A percentile compares a stretch with the other conserved stretches of the same genome.
Evolutionary conservation across 2,797 vertebrate species (phyloP).

Genomic region (Labroides dimidiatus): DNA sequence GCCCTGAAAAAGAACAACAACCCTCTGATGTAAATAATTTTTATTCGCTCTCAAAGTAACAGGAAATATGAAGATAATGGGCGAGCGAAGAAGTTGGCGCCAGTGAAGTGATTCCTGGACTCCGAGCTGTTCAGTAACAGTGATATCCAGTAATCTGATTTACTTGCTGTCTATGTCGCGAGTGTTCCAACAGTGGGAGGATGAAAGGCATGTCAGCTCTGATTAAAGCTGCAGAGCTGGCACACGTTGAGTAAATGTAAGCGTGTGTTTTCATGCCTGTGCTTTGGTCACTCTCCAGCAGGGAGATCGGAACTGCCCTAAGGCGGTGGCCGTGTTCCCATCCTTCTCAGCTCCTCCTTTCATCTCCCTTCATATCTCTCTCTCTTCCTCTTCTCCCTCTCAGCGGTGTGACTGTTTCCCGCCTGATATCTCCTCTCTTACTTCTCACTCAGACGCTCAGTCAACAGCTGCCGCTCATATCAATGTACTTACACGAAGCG

Average conservation of each 20-base stretch:
- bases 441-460: slow-evolving; percentile 34
- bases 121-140: slow-evolving; percentile 51
- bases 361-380: slow-evolving; percentile 60
- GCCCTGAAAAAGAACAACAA: too few species aligned
- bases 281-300: slow-evolving; percentile 76
- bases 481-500: slow-evolving; percentile 24
- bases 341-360: slow-evolving; percentile 60
- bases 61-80: slow-evolving; percentile 36
- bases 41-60: too few species aligned
- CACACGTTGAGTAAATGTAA: slow-evolving; percentile 48
- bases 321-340: slow-evolving; percentile 65
- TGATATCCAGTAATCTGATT: slow-evolving; percentile 70
- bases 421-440: slow-evolving; percentile 46
- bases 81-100: slow-evolving; percentile 19
- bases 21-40: too few species aligned
- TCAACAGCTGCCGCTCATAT: slow-evolving; percentile 44
- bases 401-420: slow-evolving; percentile 40
- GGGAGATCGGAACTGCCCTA: slow-evolving; percentile 58
- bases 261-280: slow-evolving; percentile 39
- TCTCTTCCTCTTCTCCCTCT: slow-evolving; percentile 38
- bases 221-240: slow-evolving; percentile 68
- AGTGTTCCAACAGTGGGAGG: slow-evolving; percentile 70
- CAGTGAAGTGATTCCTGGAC: slow-evolving; percentile 31
- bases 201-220: slow-evolving; percentile 73
- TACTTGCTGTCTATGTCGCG: slow-evolving; percentile 48